phyloP scores from a whole-genome alignment of 1,140 invertebrate genomes.

The Neotoxoptera formosana region DNA sequence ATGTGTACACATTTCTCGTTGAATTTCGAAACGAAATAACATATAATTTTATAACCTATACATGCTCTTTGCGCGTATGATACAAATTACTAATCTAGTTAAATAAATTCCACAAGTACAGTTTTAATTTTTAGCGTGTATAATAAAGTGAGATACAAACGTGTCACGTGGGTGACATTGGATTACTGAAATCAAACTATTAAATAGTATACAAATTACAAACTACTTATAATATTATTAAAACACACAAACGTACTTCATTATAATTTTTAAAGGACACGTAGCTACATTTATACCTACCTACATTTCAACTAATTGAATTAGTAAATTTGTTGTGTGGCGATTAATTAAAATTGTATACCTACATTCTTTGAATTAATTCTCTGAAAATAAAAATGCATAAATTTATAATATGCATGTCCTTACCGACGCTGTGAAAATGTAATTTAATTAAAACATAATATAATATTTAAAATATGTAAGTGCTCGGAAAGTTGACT shows the following conservation, averaged over 20 bases:
- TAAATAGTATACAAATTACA: neutral
- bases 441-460: neutral
- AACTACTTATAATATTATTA: neutral
- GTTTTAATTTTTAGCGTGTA: too few species aligned
- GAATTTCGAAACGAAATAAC: neutral
- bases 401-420: neutral
- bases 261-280: neutral
- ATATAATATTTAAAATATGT: neutral
- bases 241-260: neutral
- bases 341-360: neutral
- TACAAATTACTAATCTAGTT: too few species aligned
- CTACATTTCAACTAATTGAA: neutral
- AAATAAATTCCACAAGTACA: too few species aligned
- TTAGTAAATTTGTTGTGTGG: neutral
- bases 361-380: neutral
- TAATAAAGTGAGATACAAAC: neutral
- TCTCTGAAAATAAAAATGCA: neutral
- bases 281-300: neutral
- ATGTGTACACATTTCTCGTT: neutral
- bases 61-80: too few species aligned
- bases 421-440: neutral
- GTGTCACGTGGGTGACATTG: neutral
- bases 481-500: neutral
- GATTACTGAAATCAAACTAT: neutral
- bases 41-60: neutral